Percentiles rank a stretch among this genome's conserved stretches.
These are phyloP conservation scores for Zosterops pallidus DNA, from an alignment of 2,113 vertebrate species.

Conservation along the genomic window DNA sequence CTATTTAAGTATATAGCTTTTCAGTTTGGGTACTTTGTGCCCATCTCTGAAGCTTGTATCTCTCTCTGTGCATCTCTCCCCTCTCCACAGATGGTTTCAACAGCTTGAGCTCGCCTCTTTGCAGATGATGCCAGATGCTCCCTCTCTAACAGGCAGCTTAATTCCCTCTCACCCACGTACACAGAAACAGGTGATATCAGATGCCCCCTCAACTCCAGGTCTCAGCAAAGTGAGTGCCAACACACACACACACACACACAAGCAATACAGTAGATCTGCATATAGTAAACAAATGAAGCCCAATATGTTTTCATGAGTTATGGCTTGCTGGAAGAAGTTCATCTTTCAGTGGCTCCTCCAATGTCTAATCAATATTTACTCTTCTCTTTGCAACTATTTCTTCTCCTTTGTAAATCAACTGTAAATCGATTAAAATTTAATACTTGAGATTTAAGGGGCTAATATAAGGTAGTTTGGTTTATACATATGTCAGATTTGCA, in stretches of 20 bases:
- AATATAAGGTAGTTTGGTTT: not conserved
- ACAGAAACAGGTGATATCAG: not conserved
- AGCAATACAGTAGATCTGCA: not conserved
- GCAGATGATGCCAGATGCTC: slow-evolving; percentile 46
- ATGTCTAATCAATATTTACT: not conserved
- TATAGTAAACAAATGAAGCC: not conserved
- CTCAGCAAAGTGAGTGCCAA: not conserved
- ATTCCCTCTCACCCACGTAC: not conserved
- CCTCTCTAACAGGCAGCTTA: not conserved
- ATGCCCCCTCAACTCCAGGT: not conserved
- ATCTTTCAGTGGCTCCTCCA: not conserved
- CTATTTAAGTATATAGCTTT: not conserved
- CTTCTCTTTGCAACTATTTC: not conserved
- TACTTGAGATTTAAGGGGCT: not conserved
- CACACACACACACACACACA: not conserved
- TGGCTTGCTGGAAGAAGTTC: not conserved
- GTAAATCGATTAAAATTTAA: not conserved
- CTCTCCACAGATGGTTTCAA: slow-evolving; percentile 27
- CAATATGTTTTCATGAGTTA: not conserved
- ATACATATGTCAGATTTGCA: not conserved
- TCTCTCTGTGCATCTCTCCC: not conserved
- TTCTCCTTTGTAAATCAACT: not conserved
- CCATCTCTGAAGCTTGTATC: not conserved
- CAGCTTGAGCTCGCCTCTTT: slow-evolving; percentile 31
- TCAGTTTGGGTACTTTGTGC: not conserved